Percentiles rank a stretch among this genome's conserved stretches.
These are phyloP conservation scores for Ochotona curzoniae DNA, from an alignment of 2,113 vertebrate species.

Conservation along the genomic window DNA sequence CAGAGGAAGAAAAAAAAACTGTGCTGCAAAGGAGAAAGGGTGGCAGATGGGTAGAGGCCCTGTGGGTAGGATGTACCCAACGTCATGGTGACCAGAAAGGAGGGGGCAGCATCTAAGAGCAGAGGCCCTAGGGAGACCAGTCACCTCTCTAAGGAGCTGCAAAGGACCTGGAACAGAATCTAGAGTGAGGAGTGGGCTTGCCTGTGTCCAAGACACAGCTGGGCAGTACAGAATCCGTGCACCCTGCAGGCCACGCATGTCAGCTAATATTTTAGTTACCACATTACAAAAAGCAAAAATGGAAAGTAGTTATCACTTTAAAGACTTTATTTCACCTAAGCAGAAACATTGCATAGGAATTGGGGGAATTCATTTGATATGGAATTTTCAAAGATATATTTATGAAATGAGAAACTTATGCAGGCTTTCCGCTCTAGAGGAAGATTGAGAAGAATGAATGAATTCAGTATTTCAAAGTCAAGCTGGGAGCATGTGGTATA, in stretches of 20 bases:
- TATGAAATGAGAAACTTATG: not conserved
- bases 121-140: fast-evolving
- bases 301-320: not conserved
- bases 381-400: not conserved
- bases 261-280: not conserved
- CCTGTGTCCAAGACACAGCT: not conserved
- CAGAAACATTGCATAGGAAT: not conserved
- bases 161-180: not conserved
- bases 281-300: not conserved
- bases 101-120: not conserved
- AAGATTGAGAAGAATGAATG: not conserved
- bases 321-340: not conserved
- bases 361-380: not conserved
- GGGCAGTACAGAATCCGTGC: not conserved
- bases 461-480: not conserved
- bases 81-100: not conserved
- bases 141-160: fast-evolving
- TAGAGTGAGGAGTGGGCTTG: too few relatives aligned
- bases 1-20: not conserved
- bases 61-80: not conserved
- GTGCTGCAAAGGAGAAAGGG: not conserved
- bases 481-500: not conserved
- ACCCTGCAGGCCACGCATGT: too few relatives aligned
- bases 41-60: not conserved
- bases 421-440: not conserved